phyloP scores from a whole-genome alignment of 2,113 vertebrate genomes.

The Sebastes schlegelii region DNA sequence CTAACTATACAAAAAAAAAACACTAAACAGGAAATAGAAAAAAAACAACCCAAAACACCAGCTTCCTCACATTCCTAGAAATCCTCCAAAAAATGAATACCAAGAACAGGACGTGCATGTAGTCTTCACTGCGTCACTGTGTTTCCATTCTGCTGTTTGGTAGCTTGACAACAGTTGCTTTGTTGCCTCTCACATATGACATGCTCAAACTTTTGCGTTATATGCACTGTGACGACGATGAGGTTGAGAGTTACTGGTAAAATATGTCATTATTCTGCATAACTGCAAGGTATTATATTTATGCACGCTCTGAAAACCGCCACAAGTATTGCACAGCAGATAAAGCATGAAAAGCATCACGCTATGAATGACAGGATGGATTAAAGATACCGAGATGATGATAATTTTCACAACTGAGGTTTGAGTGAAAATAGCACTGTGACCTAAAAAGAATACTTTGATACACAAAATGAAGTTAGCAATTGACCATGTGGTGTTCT shows the following conservation, averaged over 20 bases:
- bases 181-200: constrained; percentile 50
- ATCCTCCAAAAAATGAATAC: constrained; percentile 80
- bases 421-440: neutral
- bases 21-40: constrained; percentile 63
- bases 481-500: constrained; percentile 59
- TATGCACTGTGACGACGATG: constrained; percentile 35
- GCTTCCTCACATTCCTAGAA: constrained; percentile 83
- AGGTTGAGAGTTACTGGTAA: constrained; percentile 6
- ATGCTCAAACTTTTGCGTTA: constrained; percentile 27
- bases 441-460: constrained; percentile 36
- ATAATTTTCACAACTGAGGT: constrained; percentile 18
- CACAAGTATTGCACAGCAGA: neutral
- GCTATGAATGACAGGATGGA: neutral
- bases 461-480: constrained; percentile 57
- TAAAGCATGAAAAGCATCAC: neutral
- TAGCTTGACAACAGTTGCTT: constrained; percentile 67
- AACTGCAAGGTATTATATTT: neutral
- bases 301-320: neutral
- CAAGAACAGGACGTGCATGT: constrained; percentile 79
- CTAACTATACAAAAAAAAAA: neutral
- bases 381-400: neutral
- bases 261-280: neutral
- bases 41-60: constrained; percentile 52
- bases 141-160: constrained; percentile 70
- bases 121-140: constrained; percentile 62